Evolutionary conservation across 2,888 invertebrate genomes (phyloP).

Genomic region (Chalcosyrphus nemorum): DNA sequence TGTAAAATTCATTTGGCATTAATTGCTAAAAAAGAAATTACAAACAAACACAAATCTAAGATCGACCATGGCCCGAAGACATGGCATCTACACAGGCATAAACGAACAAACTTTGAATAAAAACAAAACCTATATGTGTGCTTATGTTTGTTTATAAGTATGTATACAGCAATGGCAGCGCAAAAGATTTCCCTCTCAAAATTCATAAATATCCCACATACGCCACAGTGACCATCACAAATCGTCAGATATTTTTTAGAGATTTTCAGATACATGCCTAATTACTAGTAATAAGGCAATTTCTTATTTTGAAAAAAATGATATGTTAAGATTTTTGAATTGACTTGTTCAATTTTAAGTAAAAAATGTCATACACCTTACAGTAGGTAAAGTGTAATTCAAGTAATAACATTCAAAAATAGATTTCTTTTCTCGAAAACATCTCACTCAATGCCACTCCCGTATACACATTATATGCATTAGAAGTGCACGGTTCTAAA

Average conservation of each 20-base stretch:
- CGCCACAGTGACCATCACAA: not conserved
- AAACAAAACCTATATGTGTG: no score
- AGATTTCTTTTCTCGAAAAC: conserved; percentile 20
- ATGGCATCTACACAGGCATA: no score
- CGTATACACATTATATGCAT: not conserved
- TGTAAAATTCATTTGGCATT: no score
- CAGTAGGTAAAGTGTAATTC: not conserved
- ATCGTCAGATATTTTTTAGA: not conserved
- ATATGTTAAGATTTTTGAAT: not conserved
- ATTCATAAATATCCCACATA: not conserved
- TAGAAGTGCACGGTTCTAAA: conserved; percentile 6
- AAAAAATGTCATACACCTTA: not conserved
- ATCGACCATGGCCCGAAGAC: no score
- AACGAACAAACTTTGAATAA: no score
- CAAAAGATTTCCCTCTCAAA: not conserved
- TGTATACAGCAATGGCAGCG: not conserved
- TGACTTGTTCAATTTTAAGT: not conserved
- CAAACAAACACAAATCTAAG: not conserved
- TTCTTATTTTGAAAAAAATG: not conserved
- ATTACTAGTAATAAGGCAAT: not conserved
- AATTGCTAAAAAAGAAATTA: no score
- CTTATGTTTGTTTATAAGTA: no score
- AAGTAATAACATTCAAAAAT: conserved; percentile 51
- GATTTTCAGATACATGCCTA: not conserved
- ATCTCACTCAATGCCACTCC: conserved; percentile 4